A percentile compares a stretch with the other conserved stretches of the same genome.
Conservation (phyloP, 2,888 invertebrate genomes). For the Dromius quadrimaculatus region DNA sequence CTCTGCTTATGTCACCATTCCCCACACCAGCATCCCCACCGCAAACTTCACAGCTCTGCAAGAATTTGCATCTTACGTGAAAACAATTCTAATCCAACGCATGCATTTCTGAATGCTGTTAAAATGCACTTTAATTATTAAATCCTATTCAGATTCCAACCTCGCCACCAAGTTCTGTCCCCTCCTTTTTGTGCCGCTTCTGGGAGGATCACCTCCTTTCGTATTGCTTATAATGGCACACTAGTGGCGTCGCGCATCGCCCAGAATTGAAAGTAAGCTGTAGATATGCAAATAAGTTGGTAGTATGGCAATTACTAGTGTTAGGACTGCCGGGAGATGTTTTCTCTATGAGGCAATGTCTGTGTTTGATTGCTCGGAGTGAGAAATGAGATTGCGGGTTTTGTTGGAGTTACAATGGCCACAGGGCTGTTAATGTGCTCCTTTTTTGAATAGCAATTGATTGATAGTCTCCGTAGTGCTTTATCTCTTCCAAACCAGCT, state of each 20-base stretch:
- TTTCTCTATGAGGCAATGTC: background rate
- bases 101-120: conserved; percentile 45
- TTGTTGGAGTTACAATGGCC: too few relatives aligned
- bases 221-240: conserved; percentile 21
- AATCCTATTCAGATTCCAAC: conserved; percentile 46
- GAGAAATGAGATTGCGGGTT: background rate
- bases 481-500: too few relatives aligned
- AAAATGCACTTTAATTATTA: conserved; percentile 50
- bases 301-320: conserved; percentile 7
- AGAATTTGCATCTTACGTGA: conserved; percentile 51
- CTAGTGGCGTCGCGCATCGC: conserved; percentile 11
- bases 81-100: conserved; percentile 45
- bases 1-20: background rate
- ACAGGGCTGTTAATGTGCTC: too few relatives aligned
- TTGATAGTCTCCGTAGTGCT: too few relatives aligned
- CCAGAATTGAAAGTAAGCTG: conserved; percentile 30
- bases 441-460: too few relatives aligned
- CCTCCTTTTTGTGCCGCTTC: background rate
- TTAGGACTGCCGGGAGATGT: background rate
- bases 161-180: conserved; percentile 5
- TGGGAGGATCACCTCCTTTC: background rate
- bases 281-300: conserved; percentile 22
- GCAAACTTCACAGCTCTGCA: conserved; percentile 31
- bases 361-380: background rate
- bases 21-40: background rate